Evolutionary conservation across 2,113 vertebrate species (phyloP), one percentile per base, ranked within the genome.

Genomic region (Chloebia gouldiae): DNA sequence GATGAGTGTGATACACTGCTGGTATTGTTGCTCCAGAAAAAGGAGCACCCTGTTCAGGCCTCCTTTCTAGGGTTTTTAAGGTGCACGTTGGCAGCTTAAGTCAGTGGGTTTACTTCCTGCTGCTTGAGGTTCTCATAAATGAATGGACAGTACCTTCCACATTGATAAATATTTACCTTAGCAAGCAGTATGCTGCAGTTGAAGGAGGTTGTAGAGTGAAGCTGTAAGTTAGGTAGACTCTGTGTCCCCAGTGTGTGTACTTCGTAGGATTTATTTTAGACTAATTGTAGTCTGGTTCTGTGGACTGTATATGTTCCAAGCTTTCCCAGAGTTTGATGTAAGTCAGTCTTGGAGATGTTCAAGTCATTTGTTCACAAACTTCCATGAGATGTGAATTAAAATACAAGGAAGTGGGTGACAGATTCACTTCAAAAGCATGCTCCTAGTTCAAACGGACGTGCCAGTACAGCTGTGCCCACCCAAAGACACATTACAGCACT

Each of bases 371-470:
- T n/a, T 85, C 37, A 40, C 49, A 70, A 91, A 66, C 21, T 27
- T 44, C 6, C 33, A 0, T 7, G 72, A 70, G 28, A 7, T 63
- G 19, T 54, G 35, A 75, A 47, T 11, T 31, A 27, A 77, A 78
- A 42, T 44, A n/a, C 9, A 14, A 14, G 50, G 45, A 35, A 63
- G 33, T 33, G 51, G 4, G 24, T 59, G 77, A 57, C 72, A 21
- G n/a, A 11, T 73, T 77, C 30, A 13, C 30, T 81, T 86, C 9
- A 24, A 0, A 57, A 78, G 30, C 1, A 0, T 1, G 1, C 8
- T 78, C 4, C 25, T 47, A 18, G 27, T 63, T 28, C 27, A 30
- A 21, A 35, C 53, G 5, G 0, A 54, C 39, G 21, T 73, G 86
- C 19, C 61, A 19, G 7, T 45, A 5, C 3, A 23, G 59, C 33